Conservation (phyloP, 1,140 invertebrate species). For the Tetramorium parvispinum region DNA sequence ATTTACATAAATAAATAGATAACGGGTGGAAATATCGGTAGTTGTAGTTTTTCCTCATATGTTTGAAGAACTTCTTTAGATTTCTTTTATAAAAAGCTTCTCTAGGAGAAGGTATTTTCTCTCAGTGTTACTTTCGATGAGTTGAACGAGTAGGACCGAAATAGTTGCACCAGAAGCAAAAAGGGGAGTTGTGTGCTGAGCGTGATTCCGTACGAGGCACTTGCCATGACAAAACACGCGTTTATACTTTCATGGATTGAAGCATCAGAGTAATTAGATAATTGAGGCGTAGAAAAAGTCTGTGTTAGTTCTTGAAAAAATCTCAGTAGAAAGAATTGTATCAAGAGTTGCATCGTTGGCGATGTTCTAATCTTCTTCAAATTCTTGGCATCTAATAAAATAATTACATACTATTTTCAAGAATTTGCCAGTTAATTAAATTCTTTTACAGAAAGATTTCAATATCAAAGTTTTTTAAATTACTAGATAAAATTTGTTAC, state of each 20-base stretch:
- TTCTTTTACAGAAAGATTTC: not conserved
- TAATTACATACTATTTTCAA: not conserved
- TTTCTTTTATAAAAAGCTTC: conserved; percentile 1
- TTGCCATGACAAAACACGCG: conserved; percentile 31
- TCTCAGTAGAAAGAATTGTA: not conserved
- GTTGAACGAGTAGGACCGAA: conserved; percentile 40
- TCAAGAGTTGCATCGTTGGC: too few species aligned
- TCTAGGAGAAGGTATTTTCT: not conserved
- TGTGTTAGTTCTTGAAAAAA: not conserved
- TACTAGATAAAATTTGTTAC: not conserved
- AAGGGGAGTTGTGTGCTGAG: conserved; percentile 66
- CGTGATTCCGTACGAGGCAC: conserved; percentile 63
- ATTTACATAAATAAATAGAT: not conserved
- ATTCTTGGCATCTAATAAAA: not conserved
- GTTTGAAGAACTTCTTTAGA: not conserved
- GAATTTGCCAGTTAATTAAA: not conserved
- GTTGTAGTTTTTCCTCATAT: not conserved
- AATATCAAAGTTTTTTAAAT: conserved; percentile 12
- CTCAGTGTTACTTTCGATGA: conserved; percentile 36
- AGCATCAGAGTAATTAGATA: conserved; percentile 66
- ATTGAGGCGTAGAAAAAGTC: conserved; percentile 12
- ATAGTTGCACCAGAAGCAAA: conserved; percentile 64
- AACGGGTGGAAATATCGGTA: not conserved
- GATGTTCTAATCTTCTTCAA: not conserved
- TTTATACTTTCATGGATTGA: conserved; percentile 52